These are phyloP conservation scores for Ceyx melanurus DNA, from an alignment of 2,113 vertebrate genomes.

Conservation along the genomic window DNA sequence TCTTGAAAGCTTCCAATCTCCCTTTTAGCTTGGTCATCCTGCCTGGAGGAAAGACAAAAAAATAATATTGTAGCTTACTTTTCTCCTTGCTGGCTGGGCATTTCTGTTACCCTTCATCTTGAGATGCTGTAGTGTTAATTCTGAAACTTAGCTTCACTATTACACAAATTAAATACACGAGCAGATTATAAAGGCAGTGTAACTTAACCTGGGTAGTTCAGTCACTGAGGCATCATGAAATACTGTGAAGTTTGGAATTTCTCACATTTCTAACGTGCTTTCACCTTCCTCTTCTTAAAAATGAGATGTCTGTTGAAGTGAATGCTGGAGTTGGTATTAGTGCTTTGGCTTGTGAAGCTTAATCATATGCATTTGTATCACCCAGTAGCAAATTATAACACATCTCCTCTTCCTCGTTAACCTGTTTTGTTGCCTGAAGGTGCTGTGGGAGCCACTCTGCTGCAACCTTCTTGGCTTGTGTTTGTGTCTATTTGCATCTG, in stretches of 20 bases:
- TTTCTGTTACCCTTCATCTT: neutral
- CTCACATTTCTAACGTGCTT: neutral
- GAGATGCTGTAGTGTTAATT: neutral
- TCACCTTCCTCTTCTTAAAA: neutral
- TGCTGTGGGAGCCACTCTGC: neutral
- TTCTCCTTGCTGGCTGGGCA: neutral
- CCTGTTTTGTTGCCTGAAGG: neutral
- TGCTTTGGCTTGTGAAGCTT: neutral
- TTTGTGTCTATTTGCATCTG: neutral
- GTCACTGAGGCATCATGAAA: neutral
- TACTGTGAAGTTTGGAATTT: neutral
- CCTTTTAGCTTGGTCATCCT: neutral
- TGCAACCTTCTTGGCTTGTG: neutral
- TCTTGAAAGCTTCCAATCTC: neutral
- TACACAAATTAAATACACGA: neutral
- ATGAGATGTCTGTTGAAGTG: neutral
- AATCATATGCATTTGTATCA: neutral
- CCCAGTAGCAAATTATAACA: neutral
- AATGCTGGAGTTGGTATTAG: neutral
- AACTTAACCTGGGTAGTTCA: neutral
- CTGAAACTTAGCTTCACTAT: neutral
- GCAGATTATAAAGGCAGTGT: neutral
- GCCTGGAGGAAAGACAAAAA: neutral
- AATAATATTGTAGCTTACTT: neutral
- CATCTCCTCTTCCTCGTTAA: neutral